Evolutionary conservation across 2,888 invertebrate genomes (phyloP).

Genomic region (Lordiphosa andalusiaca): DNA sequence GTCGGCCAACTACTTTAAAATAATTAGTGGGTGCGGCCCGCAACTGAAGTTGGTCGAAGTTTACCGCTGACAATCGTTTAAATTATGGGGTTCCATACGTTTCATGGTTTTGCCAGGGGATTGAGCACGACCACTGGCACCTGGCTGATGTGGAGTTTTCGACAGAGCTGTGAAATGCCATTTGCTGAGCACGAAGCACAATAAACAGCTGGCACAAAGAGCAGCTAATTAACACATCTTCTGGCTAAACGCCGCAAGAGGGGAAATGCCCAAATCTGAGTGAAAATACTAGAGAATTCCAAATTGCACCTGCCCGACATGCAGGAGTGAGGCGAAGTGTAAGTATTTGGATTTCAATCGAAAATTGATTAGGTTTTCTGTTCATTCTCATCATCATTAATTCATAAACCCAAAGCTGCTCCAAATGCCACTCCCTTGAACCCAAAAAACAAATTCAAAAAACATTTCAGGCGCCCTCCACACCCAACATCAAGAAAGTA

Average conservation of each 20-base stretch:
- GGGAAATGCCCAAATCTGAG: not conserved
- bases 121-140: conserved; percentile 49
- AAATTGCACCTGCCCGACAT: conserved; percentile 7
- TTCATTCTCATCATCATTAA: conserved; percentile 24
- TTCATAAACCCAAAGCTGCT: conserved; percentile 20
- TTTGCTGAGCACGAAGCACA: conserved; percentile 39
- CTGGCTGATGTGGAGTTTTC: conserved; percentile 49
- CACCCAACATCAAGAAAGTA: conserved; percentile 28
- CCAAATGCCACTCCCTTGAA: conserved; percentile 34
- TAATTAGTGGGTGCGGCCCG: conserved; percentile 69
- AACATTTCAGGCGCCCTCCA: conserved; percentile 9
- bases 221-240: conserved; percentile 55
- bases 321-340: not conserved
- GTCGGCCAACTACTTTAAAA: conserved; percentile 67
- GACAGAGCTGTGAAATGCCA: conserved; percentile 33
- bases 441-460: not conserved
- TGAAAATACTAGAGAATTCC: not conserved
- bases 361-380: not conserved
- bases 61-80: conserved; percentile 56
- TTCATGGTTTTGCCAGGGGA: conserved; percentile 55
- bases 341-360: not conserved
- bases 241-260: not conserved
- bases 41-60: conserved; percentile 42
- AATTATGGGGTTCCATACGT: conserved; percentile 62
- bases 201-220: conserved; percentile 55